phyloP scores from a whole-genome alignment of 1,140 invertebrate species.

The Tribolium madens region DNA sequence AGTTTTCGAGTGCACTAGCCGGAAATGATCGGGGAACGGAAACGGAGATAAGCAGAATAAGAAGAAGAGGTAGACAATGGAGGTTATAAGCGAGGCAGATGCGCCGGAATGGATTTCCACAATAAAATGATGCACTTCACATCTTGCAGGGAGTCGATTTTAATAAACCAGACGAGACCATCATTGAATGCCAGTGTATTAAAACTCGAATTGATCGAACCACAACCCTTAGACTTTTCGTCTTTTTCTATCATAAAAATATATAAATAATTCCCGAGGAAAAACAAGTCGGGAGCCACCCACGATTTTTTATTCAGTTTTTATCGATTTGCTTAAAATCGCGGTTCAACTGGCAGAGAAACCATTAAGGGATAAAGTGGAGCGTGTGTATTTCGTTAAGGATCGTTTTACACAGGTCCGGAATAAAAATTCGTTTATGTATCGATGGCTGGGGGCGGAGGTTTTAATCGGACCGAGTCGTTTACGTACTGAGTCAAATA shows the following conservation, averaged over 20 bases:
- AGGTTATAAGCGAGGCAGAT: constrained; percentile 57
- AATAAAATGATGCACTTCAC: constrained; percentile 59
- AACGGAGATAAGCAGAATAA: constrained; percentile 65
- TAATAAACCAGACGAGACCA: constrained; percentile 27
- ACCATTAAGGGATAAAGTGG: constrained; percentile 50
- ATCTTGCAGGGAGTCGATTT: constrained; percentile 29
- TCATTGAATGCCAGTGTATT: background rate
- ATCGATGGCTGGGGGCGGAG: background rate
- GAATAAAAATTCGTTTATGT: constrained; percentile 37
- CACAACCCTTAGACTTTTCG: background rate
- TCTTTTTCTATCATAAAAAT: constrained; percentile 11
- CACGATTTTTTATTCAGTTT: constrained; percentile 37
- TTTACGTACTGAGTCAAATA: background rate
- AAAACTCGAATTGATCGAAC: background rate
- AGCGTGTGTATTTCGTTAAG: constrained; percentile 52
- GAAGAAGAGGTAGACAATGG: constrained; percentile 64
- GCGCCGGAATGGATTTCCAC: constrained; percentile 57
- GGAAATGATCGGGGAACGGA: constrained; percentile 63
- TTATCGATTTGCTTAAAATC: constrained; percentile 41
- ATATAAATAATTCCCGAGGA: constrained; percentile 20
- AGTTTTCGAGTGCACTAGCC: constrained; percentile 63
- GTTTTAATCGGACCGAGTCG: constrained; percentile 15
- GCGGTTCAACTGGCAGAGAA: constrained; percentile 47
- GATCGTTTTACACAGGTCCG: constrained; percentile 31
- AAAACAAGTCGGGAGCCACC: constrained; percentile 24